Base-by-base conservation (phyloP, 2,797 vertebrate genomes). In the Diceros bicornis region DNA sequence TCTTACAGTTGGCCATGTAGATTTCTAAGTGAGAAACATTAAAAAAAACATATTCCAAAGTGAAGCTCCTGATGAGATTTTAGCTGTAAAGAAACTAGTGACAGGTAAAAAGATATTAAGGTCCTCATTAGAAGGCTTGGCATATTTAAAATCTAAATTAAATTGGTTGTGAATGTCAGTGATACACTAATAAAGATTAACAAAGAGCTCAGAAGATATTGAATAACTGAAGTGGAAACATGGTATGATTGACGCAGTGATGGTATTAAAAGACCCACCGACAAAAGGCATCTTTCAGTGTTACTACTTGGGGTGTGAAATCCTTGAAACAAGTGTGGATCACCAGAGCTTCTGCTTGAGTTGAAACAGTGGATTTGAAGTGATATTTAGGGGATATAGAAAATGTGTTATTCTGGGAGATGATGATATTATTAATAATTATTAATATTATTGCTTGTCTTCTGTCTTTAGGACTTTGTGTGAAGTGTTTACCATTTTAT, bases 131-230 rank as follows among this genome's bases (percentile, higher is more conserved):
- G 66, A 93, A 68, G 23, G 9, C 57, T 81, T 92, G 77, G 37
- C 14, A n/a, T 71, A 64, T 81, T 94, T 90, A 86, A 95, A 95
- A 85, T 81, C 57, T 82, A 90, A 96, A 97, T 72, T 96, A 95
- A 98, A 93, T 96, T 95, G 74, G 29, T 98, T 98, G 97, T 97
- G 94, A 95, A 97, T 98, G 93, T 97, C 64, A 55, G 96, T 84
- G 96, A 91, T 94, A 72, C 57, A 41, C 92, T 98, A 97, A 98
- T 96, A 95, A 98, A 97, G 97, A 98, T 97, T 98, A 98, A 98
- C 96, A 96, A 91, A 95, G 89, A 97, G 68, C 91, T 87, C 91
- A 84, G 74, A 97, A 89, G 90, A 97, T 90, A 78, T 50, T 71
- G 74, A 97, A 62, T 85, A 98, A 97, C 95, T 96, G 94, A 97